Evolutionary conservation across 2,797 vertebrate genomes (phyloP), one percentile per base, ranked within the genome.

Genomic region (Propithecus perrieri): DNA sequence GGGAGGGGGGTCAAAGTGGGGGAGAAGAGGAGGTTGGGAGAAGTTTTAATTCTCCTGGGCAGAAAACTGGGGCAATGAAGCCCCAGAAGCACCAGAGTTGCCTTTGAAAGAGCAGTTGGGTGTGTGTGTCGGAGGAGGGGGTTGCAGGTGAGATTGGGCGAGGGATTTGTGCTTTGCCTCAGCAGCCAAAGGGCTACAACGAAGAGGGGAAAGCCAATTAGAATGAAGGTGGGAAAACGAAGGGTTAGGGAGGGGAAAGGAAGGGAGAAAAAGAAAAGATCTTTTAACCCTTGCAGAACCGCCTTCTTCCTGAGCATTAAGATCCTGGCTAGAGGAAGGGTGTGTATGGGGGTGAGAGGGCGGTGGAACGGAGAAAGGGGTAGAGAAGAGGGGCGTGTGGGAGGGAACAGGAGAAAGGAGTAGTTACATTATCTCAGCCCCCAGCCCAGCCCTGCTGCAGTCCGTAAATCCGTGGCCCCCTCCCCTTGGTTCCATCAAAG

Each of bases 1-100:
- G 30, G 33, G 18, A 38, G 38, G 61, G 38, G n/a, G 30, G 26
- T 46, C 20, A 80, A 63, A 3, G n/a, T 46, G 80, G 71, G 35
- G 63, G 43, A 65, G 17, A 57, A 63, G 41, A 80, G 55, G 76
- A 87, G 85, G n/a, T 35, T 85, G 91, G 92, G 59, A 93, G 94
- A 97, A 97, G 92, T 97, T 97, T 96, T 69, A 95, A 97, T 90
- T 97, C 94, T 97, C 91, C 72, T 92, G 85, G 96, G 86, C 88
- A 95, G 94, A 91, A 97, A 97, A 97, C 81, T 63, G 84, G 96
- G 87, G 91, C 95, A 86, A 79, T 93, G 43, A 94, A 91, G 89
- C 94, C 92, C 97, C 95, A 85, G 95, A 80, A 98, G 98, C 98
- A 98, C 97, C 97, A 95, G 94, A 93, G 93, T 96, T 91, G 95